Evolutionary conservation across 2,113 vertebrate species (phyloP), one percentile per base, ranked within the genome.

Genomic region (Ciconia stormi): DNA sequence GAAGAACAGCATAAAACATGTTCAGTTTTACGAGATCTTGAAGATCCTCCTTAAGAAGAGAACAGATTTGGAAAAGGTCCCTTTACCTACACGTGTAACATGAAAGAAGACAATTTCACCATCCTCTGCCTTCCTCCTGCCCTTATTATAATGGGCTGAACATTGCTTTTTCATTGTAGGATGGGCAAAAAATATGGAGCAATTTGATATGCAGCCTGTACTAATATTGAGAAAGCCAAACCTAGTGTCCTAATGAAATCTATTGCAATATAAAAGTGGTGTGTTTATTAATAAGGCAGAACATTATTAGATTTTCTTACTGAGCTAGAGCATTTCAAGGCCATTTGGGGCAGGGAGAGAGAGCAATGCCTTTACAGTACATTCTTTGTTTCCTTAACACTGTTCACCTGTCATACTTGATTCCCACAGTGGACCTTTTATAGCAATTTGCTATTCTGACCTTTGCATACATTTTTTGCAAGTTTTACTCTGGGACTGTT

Each of bases 401-500:
- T 94, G 92, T 95, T 98, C 97, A 97, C 96, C 97, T 97, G 96
- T 95, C 93, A 92, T 76, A 92, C 82, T 97, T 95, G 85, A 96
- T 96, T 97, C 96, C 85, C 95, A 97, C 87, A 95, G 93, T 78
- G 82, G 77, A 90, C 95, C 70, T 96, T 93, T 97, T 95, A 94
- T 87, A 89, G 59, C 90, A 95, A 97, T 96, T 96, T 96, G 89
- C 92, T 96, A 67, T 96, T 97, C 94, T 97, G 96, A 97, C 94
- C 93, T 96, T 96, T 90, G 76, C 77, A 72, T 95, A 86, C 82
- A 82, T 97, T 94, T 96, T 96, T 96, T 94, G 95, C 91, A 95
- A 72, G 59, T 70, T 94, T 97, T 95, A 93, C 93, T 92, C 87
- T 88, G 91, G 90, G 91, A 92, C 62, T 9, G 0, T 93, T 97